phyloP scores from a whole-genome alignment of 2,797 vertebrate species.

The Cryptoblepharus egeriae region DNA sequence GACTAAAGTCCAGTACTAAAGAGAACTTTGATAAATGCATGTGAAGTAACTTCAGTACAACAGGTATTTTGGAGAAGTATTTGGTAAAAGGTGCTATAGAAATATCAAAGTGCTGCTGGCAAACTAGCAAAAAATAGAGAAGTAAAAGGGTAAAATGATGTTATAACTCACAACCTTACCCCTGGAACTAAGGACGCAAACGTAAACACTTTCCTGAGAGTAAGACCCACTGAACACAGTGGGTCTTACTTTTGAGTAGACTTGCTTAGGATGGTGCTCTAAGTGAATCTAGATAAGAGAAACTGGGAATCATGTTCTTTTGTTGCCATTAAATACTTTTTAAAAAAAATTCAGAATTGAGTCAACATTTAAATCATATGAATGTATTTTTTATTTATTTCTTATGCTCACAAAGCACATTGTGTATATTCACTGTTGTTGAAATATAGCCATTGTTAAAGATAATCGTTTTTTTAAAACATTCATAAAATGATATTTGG shows the following conservation, averaged over 20 bases:
- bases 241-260: no score
- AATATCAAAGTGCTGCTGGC: not conserved
- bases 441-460: not conserved
- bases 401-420: not conserved
- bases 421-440: not conserved
- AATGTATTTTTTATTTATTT: not conserved
- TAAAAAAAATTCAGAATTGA: not conserved
- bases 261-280: no score
- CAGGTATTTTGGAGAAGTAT: no score
- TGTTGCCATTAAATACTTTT: not conserved
- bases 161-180: not conserved
- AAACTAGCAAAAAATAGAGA: not conserved
- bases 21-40: not conserved
- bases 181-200: no score
- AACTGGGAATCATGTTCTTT: not conserved
- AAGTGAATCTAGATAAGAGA: not conserved
- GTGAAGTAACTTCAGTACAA: no score
- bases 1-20: not conserved
- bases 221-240: no score
- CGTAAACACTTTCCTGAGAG: no score
- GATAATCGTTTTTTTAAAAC: slow-evolving; percentile 9
- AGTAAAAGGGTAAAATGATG: not conserved
- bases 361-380: not conserved
- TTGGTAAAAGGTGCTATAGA: not conserved
- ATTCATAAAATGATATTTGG: not conserved